Conservation (phyloP, 2,888 invertebrate genomes). For the Tetranychus piercei region DNA sequence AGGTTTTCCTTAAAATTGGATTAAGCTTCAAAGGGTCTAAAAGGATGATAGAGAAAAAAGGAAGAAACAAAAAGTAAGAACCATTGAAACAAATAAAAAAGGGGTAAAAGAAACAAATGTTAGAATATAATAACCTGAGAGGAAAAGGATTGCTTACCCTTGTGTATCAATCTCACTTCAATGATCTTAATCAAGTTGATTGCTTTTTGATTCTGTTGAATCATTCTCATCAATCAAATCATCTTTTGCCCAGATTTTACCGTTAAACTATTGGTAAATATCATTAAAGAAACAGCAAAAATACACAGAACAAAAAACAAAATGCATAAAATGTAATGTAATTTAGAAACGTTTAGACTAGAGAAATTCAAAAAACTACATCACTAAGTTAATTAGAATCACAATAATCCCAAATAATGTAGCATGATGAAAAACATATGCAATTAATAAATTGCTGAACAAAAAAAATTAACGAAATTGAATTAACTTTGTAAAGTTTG, state of each 20-base stretch:
- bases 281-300: not conserved
- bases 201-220: not conserved
- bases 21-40: no score
- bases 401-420: no score
- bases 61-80: no score
- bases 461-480: no score
- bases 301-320: not conserved
- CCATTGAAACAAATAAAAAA: no score
- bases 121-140: not conserved
- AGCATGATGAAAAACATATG: no score
- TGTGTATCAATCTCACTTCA: not conserved
- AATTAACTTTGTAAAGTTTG: no score
- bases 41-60: no score
- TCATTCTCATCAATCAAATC: not conserved
- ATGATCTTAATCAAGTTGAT: conserved; percentile 1
- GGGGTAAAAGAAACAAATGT: not conserved
- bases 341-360: not conserved
- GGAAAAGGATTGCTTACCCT: not conserved
- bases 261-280: not conserved
- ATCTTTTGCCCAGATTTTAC: not conserved
- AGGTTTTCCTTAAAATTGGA: no score
- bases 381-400: no score
- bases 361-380: not conserved
- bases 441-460: no score
- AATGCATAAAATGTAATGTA: not conserved